Evolutionary conservation across 2,888 invertebrate species (phyloP).

Genomic region (Cosmia trapezina): DNA sequence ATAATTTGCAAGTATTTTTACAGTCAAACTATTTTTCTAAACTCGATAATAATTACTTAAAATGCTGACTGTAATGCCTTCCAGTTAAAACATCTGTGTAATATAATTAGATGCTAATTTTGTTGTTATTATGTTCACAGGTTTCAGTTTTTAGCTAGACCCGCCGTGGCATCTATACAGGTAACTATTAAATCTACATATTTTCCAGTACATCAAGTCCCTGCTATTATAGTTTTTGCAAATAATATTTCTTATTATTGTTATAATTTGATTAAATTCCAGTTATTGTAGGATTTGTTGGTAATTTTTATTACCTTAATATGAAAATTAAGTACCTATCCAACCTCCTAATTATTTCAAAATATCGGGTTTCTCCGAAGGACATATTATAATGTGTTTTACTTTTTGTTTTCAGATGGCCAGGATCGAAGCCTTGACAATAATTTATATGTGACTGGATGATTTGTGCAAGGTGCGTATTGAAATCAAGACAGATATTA

Average conservation of each 20-base stretch:
- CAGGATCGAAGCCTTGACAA: constrained; percentile 47
- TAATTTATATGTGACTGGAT: constrained; percentile 26
- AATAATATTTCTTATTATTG: neutral
- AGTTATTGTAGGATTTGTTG: neutral
- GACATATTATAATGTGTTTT: constrained; percentile 4
- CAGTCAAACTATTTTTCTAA: neutral
- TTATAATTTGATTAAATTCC: neutral
- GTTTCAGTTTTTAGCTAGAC: constrained; percentile 86
- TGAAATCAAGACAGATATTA: neutral
- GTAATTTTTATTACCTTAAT: neutral
- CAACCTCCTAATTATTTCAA: no score
- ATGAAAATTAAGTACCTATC: neutral
- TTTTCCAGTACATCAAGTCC: neutral
- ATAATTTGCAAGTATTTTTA: constrained; percentile 1
- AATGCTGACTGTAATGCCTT: constrained; percentile 22
- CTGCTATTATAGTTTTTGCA: neutral
- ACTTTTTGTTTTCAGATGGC: constrained; percentile 45
- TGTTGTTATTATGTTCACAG: constrained; percentile 80
- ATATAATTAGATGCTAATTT: constrained; percentile 58
- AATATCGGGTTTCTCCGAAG: neutral
- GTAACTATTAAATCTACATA: constrained; percentile 66
- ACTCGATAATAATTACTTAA: neutral
- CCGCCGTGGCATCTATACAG: constrained; percentile 66
- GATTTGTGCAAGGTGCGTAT: constrained; percentile 54
- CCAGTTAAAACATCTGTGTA: neutral